Percentiles rank a stretch among this genome's conserved stretches.
Conservation (phyloP, 2,113 vertebrate species). For the Chloroceryle aenea region DNA sequence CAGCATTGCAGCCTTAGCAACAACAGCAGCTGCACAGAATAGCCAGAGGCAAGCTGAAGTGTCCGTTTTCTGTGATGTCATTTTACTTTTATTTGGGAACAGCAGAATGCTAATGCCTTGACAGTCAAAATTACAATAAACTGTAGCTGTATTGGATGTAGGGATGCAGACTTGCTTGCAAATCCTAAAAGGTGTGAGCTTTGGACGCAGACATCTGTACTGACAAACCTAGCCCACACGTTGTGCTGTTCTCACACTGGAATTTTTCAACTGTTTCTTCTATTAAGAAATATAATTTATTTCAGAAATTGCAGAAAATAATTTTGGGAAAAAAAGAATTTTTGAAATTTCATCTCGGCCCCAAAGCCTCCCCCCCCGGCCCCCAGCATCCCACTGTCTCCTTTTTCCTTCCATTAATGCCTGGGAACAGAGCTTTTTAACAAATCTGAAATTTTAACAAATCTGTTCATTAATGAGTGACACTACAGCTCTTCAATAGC, state of each 20-base stretch:
- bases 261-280: not conserved
- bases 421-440: not conserved
- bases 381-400: not conserved
- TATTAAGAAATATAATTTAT: not conserved
- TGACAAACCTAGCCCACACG: not conserved
- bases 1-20: not conserved
- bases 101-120: not conserved
- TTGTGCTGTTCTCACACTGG: not conserved
- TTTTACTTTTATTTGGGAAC: not conserved
- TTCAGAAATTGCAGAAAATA: not conserved
- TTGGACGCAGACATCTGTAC: not conserved
- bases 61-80: not conserved
- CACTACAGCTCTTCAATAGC: not conserved
- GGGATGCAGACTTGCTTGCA: not conserved
- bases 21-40: not conserved
- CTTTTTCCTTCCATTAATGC: not conserved
- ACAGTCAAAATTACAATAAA: not conserved
- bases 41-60: not conserved
- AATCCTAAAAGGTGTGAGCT: not conserved
- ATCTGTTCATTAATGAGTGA: not conserved
- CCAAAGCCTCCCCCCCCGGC: rapidly evolving
- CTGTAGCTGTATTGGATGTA: not conserved
- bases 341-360: not conserved
- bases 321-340: not conserved
- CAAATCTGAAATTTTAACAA: not conserved